Evolutionary conservation across 2,797 vertebrate genomes (phyloP), one percentile per base, ranked within the genome.

Genomic region (Parauchenoglanis ngamensis): DNA sequence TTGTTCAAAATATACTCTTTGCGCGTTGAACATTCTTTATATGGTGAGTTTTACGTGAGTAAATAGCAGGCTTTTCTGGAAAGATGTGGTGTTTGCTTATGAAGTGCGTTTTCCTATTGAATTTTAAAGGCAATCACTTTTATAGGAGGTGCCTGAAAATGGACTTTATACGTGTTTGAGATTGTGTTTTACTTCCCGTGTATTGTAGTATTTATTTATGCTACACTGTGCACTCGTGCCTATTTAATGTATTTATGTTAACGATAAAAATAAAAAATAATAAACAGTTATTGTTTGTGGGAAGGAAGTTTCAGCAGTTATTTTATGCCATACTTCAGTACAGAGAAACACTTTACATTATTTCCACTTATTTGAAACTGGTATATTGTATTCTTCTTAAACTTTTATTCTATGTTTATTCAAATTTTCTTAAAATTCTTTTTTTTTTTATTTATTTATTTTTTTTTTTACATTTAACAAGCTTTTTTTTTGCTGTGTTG

Each of bases 1-100:
- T 87, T 97, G 96, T 88, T 96, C 96, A 86, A 96, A 95, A 94
- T 96, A 96, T 88, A 95, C 96, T 85, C 93, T 97, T 4, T 97
- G 95, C 88, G 95, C 94, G 4, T 93, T 97, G 86, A 97, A 97
- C 91, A 93, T 97, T 89, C 94, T 97, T 23, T 97, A 97, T 82
- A 95, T 96, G 88, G 88, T 88, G 54, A 85, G 89, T 83, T 3
- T 80, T 11, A 7, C 19, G 40, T 31, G 44, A 4, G 1, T 3
- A 52, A 12, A 83, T 6, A 10, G 1, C 44, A 65, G 44, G 10
- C 17, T 49, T 46, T 49, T 17, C 8, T 6, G 7, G 56, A n/a
- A 80, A 35, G 3, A 17, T 61, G 59, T 40, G 11, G 44, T 49
- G 35, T 61, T 61, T 80, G 35, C 4, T 35, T 57, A 23, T 17